A percentile compares a stretch with the other conserved stretches of the same genome.
These are phyloP conservation scores for Lobophora halterata DNA, from an alignment of 2,888 invertebrate species.

Conservation along the genomic window DNA sequence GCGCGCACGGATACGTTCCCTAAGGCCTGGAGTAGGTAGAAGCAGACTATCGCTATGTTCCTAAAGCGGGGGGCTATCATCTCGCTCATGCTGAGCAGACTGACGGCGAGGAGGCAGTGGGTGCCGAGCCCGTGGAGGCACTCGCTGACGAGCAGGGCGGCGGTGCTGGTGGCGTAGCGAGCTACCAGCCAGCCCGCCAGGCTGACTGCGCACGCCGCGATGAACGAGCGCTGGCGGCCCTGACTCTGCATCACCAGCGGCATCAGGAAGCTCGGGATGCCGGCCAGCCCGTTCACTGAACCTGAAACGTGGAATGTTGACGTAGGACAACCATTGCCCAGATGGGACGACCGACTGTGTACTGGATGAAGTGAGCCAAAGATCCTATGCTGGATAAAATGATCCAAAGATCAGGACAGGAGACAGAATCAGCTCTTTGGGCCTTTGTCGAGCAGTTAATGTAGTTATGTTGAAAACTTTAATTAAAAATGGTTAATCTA, in stretches of 20 bases:
- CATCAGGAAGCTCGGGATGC: constrained; percentile 30
- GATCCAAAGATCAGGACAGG: too few species aligned
- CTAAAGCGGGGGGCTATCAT: constrained; percentile 22
- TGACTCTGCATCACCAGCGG: constrained; percentile 34
- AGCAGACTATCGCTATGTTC: constrained; percentile 11
- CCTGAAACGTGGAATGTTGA: too few species aligned
- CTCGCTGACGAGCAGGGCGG: constrained; percentile 24
- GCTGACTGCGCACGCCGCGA: constrained; percentile 25
- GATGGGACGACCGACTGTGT: too few species aligned
- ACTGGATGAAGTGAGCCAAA: too few species aligned
- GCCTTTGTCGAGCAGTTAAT: too few species aligned
- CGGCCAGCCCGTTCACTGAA: constrained; percentile 33
- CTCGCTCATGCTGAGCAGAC: constrained; percentile 19
- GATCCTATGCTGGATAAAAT: too few species aligned
- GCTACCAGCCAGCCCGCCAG: constrained; percentile 28
- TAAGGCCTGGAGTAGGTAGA: constrained; percentile 6
- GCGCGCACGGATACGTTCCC: constrained; percentile 13
- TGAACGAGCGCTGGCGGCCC: constrained; percentile 32
- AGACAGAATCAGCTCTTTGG: too few species aligned
- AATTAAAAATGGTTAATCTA: too few species aligned
- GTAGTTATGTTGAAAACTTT: too few species aligned
- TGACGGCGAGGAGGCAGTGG: constrained; percentile 15
- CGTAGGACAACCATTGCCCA: too few species aligned
- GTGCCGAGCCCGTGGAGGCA: constrained; percentile 25
- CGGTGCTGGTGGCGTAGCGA: constrained; percentile 15